Evolutionary conservation across 2,888 invertebrate genomes (phyloP).

Genomic region (Ganaspis brasiliensis): DNA sequence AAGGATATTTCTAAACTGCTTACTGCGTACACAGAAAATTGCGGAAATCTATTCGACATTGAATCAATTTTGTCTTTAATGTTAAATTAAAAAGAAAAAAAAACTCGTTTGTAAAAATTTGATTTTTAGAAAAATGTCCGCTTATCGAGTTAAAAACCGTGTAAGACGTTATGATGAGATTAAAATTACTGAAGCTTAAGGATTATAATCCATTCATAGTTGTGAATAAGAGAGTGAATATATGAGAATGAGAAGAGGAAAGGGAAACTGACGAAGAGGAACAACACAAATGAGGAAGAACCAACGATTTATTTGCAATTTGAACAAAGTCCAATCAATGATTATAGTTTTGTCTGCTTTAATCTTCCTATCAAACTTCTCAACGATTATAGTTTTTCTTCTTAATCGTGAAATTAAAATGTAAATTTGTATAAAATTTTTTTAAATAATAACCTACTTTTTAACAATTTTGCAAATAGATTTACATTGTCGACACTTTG

Average conservation of each 20-base stretch:
- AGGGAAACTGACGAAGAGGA: slow-evolving; percentile 22
- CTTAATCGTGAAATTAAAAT: too few species aligned
- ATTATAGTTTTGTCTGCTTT: slow-evolving; percentile 13
- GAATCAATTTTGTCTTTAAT: background rate
- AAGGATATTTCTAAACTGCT: background rate
- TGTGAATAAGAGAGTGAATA: background rate
- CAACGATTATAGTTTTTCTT: background rate
- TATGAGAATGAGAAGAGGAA: slow-evolving; percentile 1
- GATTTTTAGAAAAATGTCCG: background rate
- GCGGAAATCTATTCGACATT: background rate
- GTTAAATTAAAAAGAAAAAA: background rate
- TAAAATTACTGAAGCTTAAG: slow-evolving; percentile 24
- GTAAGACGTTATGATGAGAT: slow-evolving; percentile 17
- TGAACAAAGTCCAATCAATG: slow-evolving; percentile 13
- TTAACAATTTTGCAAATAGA: too few species aligned
- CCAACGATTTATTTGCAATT: slow-evolving; percentile 20
- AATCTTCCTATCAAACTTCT: background rate
- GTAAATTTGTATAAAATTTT: too few species aligned
- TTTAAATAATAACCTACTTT: too few species aligned
- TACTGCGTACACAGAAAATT: background rate
- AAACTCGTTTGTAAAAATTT: background rate
- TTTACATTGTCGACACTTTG: too few species aligned
- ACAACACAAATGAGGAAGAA: slow-evolving; percentile 8
- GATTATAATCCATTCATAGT: slow-evolving; percentile 13
- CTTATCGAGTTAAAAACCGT: background rate